Percentiles rank a stretch among this genome's conserved stretches.
These are phyloP conservation scores for Lypha dubia DNA, from an alignment of 2,888 invertebrate species.

Conservation along the genomic window DNA sequence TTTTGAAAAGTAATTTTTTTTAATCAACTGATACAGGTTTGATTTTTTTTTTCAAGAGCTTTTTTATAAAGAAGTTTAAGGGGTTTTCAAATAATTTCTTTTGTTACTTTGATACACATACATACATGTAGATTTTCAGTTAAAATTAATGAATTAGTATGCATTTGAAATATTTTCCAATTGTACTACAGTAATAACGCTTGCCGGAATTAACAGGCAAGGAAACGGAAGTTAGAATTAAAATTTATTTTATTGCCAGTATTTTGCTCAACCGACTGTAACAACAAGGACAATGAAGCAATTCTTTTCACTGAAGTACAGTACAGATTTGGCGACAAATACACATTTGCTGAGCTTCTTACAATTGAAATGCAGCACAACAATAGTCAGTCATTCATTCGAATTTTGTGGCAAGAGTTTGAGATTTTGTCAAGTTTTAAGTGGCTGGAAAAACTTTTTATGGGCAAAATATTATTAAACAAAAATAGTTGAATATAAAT, in stretches of 20 bases:
- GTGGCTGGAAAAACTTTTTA: neutral
- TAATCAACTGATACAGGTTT: too few relatives aligned
- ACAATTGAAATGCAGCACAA: neutral
- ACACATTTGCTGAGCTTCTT: neutral
- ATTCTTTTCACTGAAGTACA: neutral
- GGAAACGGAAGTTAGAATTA: conserved; percentile 2
- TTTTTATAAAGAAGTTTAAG: too few relatives aligned
- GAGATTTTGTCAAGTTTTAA: neutral
- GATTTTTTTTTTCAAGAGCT: too few relatives aligned
- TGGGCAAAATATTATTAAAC: neutral
- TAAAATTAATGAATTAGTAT: too few relatives aligned
- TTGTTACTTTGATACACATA: too few relatives aligned
- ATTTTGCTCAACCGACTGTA: neutral
- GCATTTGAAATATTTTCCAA: too few relatives aligned
- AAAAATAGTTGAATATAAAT: neutral
- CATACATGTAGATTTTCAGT: too few relatives aligned
- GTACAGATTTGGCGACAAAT: neutral
- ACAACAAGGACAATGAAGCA: neutral
- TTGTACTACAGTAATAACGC: too few relatives aligned
- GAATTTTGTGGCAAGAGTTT: neutral
- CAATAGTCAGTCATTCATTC: neutral
- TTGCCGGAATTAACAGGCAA: neutral
- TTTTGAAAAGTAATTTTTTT: too few relatives aligned
- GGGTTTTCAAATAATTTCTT: too few relatives aligned
- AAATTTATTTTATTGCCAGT: neutral